phyloP scores from a whole-genome alignment of 2,797 vertebrate species.

The Dipus sagitta region DNA sequence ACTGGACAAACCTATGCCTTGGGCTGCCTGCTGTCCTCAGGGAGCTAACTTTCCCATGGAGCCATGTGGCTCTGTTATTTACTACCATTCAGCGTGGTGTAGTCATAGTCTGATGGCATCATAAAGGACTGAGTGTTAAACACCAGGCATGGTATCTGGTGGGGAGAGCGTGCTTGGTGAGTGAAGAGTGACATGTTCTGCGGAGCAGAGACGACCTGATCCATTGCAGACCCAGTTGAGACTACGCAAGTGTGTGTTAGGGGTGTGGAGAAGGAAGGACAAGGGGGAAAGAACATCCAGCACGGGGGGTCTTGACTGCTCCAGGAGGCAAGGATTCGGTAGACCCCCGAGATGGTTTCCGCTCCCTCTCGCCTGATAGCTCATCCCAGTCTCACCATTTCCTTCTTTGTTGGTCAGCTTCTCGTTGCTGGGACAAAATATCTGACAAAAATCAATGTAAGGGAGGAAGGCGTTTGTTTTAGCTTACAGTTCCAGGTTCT shows the following conservation, averaged over 20 bases:
- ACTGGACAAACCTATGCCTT: not conserved
- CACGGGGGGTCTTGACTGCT: too few species aligned
- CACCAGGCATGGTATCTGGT: not conserved
- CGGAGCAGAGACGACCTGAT: not conserved
- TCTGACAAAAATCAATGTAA: too few species aligned
- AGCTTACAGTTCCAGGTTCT: too few species aligned
- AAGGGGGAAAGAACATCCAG: too few species aligned
- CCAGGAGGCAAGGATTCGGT: not conserved
- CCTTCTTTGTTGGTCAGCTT: too few species aligned
- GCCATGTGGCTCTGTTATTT: not conserved
- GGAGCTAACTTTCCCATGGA: not conserved
- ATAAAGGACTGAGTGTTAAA: not conserved
- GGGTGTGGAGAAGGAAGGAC: too few species aligned
- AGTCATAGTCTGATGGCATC: not conserved
- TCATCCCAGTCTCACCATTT: accelerated
- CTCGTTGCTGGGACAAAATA: too few species aligned
- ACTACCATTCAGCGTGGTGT: not conserved
- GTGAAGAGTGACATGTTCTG: not conserved
- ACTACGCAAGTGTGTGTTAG: too few species aligned
- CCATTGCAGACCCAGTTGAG: not conserved
- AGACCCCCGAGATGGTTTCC: not conserved
- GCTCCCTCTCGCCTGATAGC: not conserved
- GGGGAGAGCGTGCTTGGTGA: not conserved
- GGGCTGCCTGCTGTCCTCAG: not conserved
- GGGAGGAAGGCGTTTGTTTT: too few species aligned